phyloP scores from a whole-genome alignment of 30 jellyfish, hydroid and myxozoan species.

The Turritopsis dohrnii region DNA sequence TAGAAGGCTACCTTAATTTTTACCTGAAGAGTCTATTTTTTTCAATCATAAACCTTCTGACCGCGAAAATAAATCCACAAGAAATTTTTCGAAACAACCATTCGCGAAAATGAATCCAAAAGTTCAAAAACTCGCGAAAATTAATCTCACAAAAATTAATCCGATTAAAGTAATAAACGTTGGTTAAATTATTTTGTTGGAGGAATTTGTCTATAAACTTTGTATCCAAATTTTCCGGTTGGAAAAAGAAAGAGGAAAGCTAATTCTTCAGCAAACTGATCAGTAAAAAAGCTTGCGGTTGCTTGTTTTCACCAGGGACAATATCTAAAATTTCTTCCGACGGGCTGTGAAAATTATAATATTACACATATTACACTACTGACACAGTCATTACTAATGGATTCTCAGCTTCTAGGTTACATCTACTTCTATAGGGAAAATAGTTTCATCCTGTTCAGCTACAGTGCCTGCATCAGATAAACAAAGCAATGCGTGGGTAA shows the following conservation, averaged over 20 bases:
- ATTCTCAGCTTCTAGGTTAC: not conserved
- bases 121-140: too few relatives aligned
- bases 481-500: conserved; percentile 1
- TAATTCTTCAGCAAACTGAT: not conserved
- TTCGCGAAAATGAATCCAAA: too few relatives aligned
- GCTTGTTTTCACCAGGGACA: not conserved
- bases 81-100: too few relatives aligned
- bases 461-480: conserved; percentile 3
- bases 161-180: conserved; percentile 11
- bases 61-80: too few relatives aligned
- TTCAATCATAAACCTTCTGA: too few relatives aligned
- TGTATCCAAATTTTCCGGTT: conserved; percentile 29
- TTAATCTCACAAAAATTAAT: too few relatives aligned
- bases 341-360: not conserved
- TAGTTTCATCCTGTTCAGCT: not conserved
- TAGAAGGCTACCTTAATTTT: too few relatives aligned
- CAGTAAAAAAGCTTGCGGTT: not conserved
- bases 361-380: conserved; percentile 8
- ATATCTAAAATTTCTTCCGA: not conserved
- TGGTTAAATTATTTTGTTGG: conserved; percentile 21
- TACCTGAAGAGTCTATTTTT: too few relatives aligned
- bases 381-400: not conserved
- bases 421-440: not conserved
- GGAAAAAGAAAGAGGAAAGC: conserved; percentile 28
- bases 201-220: conserved; percentile 12